phyloP scores from a whole-genome alignment of 2,113 vertebrate species.

The Mirounga angustirostris region DNA sequence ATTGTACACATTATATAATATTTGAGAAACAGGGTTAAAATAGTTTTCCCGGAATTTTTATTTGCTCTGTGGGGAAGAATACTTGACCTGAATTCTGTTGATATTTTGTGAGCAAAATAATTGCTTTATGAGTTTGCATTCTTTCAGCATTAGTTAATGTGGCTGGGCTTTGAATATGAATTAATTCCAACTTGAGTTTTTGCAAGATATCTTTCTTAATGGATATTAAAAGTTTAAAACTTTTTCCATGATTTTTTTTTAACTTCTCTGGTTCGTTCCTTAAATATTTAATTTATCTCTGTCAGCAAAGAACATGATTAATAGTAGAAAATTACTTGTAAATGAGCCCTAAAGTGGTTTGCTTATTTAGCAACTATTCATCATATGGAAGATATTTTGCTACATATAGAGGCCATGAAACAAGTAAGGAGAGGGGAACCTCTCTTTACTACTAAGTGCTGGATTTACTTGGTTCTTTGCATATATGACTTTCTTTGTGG shows the following conservation, averaged over 20 bases:
- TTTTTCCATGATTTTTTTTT: neutral
- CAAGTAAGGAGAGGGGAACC: neutral
- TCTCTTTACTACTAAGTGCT: neutral
- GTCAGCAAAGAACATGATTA: neutral
- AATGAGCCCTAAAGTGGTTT: neutral
- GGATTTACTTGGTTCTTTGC: neutral
- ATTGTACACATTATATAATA: neutral
- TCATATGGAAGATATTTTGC: neutral
- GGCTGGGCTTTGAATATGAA: neutral
- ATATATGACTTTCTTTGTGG: neutral
- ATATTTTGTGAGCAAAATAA: constrained; percentile 2
- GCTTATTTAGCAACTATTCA: neutral
- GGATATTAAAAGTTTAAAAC: neutral
- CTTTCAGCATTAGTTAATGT: neutral
- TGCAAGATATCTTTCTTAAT: neutral
- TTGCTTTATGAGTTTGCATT: neutral
- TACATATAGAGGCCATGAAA: neutral
- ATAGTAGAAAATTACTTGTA: neutral
- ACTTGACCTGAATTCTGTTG: neutral
- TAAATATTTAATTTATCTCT: neutral
- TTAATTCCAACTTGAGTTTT: neutral
- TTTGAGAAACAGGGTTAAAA: constrained; percentile 1
- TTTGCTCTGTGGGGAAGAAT: neutral
- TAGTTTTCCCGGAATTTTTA: neutral
- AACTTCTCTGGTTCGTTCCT: neutral